These are phyloP conservation scores for Zaprionus gabonicus DNA, from an alignment of 1,140 invertebrate genomes.

Conservation along the genomic window DNA sequence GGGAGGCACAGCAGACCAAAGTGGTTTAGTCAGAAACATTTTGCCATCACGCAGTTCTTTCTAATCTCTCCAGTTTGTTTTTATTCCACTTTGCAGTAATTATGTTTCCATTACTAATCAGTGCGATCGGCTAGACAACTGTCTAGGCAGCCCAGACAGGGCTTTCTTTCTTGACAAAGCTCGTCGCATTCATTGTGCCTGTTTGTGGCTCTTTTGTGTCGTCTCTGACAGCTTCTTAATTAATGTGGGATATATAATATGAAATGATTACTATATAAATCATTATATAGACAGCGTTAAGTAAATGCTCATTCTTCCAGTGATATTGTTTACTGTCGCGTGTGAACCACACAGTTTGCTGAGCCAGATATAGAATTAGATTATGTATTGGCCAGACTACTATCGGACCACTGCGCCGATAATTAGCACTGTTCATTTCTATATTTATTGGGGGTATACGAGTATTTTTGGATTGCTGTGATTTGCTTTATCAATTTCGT, in stretches of 20 bases:
- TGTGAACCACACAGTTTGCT: not conserved
- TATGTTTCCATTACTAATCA: not conserved
- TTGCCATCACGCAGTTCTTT: not conserved
- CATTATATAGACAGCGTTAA: not conserved
- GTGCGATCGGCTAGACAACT: not conserved
- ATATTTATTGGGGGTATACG: conserved; percentile 25
- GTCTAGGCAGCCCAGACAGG: not conserved
- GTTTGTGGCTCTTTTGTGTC: not conserved
- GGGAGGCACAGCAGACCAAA: not conserved
- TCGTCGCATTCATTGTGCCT: not conserved
- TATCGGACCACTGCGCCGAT: not conserved
- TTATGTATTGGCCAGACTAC: conserved; percentile 1
- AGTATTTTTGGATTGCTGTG: conserved; percentile 34
- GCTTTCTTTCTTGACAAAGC: not conserved
- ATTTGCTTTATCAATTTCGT: conserved; percentile 20
- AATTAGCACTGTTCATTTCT: conserved; percentile 22
- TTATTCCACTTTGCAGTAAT: not conserved
- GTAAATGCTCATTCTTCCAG: not conserved
- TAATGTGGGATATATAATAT: not conserved
- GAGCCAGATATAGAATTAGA: not conserved
- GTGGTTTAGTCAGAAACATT: not conserved
- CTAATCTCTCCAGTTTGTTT: not conserved
- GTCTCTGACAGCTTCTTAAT: not conserved
- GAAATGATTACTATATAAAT: not conserved
- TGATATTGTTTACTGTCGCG: not conserved